Evolutionary conservation across 2,797 vertebrate genomes (phyloP), one percentile per base, ranked within the genome.

Genomic region (Ptychobarbus kaznakovi): DNA sequence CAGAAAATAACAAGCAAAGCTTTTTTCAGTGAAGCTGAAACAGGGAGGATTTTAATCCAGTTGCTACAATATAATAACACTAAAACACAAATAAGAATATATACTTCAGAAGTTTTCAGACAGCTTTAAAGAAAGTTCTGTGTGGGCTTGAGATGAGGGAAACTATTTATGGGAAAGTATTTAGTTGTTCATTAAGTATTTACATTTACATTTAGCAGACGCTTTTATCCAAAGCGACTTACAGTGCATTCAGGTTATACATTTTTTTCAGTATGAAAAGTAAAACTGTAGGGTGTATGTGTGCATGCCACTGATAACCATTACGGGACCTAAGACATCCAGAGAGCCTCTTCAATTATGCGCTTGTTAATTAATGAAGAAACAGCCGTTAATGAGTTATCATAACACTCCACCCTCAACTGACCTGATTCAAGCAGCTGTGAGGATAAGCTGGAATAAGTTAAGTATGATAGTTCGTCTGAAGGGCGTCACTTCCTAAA

Each of bases 281-380:
- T 79, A 79, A 79, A 79, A 42, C 40, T 79, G 77, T 79, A 18
- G 32, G 66, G 25, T 80, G 28, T 80, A 63, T 66, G 61, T 35
- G 74, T 78, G 83, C 2, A 3, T 69, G 69, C 18, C 46, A 65
- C 73, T n/a, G 77, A 85, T 72, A 80, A 65, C 53, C 77, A 25
- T 40, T 46, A 61, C 4, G 6, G 20, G 58, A 73, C 77, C 68
- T 40, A 56, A 78, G 15, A 80, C 49, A 28, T 28, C 40, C 28
- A 61, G 46, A 15, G 18, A 77, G 82, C 32, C 63, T 32, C 44
- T 22, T 38, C 56, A 80, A 85, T 85, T 85, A 74, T 42, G 70
- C 32, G 20, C 56, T 73, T 63, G 51, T 69, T 80, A 85, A 85
- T 73, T 80, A 80, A 80, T 40, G 66, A 80, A 80, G 77, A 85